Conservation (phyloP, 2,797 vertebrate genomes). For the Micrastur ruficollis region DNA sequence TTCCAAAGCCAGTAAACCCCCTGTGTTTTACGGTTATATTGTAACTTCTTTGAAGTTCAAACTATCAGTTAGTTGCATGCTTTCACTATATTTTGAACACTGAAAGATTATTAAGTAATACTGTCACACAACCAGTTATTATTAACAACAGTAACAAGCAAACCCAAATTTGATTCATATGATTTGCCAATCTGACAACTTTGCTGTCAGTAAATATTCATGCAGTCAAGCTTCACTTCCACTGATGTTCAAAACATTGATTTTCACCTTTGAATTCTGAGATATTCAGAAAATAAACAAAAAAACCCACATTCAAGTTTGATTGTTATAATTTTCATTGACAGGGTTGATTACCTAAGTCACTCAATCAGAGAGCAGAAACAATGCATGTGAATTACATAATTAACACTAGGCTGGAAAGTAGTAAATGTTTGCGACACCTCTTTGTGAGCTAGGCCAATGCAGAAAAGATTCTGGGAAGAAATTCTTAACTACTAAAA, state of each 20-base stretch:
- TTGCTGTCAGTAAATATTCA: slow-evolving; percentile 43
- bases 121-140: not conserved
- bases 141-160: not conserved
- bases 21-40: not conserved
- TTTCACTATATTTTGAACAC: not conserved
- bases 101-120: not conserved
- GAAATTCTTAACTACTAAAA: not conserved
- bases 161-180: slow-evolving; percentile 13
- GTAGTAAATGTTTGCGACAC: not conserved
- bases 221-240: slow-evolving; percentile 35
- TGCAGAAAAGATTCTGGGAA: not conserved
- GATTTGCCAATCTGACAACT: slow-evolving; percentile 18
- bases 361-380: not conserved
- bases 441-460: not conserved
- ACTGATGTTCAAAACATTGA: not conserved
- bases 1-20: not conserved
- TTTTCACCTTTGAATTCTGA: slow-evolving; percentile 38
- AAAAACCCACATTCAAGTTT: not conserved
- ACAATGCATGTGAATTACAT: not conserved
- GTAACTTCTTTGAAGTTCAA: not conserved
- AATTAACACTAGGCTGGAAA: not conserved
- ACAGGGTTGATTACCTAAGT: not conserved
- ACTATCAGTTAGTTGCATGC: not conserved
- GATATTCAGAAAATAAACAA: slow-evolving; percentile 14
- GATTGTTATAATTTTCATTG: slow-evolving; percentile 18